Conservation (phyloP, 2,888 invertebrate genomes). For the Andricus curvator region DNA sequence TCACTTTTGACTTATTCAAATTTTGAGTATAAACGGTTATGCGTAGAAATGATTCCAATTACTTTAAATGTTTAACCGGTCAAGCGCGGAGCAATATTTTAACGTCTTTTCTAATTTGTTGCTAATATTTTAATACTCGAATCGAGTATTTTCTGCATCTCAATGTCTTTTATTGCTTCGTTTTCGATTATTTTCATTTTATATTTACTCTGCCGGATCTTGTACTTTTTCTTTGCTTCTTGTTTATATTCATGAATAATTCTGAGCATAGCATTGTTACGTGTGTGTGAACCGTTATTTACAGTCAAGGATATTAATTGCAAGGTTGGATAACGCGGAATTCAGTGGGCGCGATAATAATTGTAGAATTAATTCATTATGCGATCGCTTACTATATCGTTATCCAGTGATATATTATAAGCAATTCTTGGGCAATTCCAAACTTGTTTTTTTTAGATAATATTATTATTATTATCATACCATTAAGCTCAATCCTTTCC, state of each 20-base stretch:
- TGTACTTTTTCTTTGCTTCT: not conserved
- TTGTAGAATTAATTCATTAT: constrained; percentile 55
- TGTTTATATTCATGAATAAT: constrained; percentile 21
- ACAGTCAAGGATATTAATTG: constrained; percentile 54
- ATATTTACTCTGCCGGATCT: constrained; percentile 10
- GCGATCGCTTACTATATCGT: not conserved
- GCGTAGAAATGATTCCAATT: too few relatives aligned
- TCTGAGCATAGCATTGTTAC: constrained; percentile 50
- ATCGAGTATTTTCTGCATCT: not conserved
- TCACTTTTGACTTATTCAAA: too few relatives aligned
- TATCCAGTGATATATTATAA: not conserved
- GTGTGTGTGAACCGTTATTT: constrained; percentile 37
- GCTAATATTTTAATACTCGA: too few relatives aligned
- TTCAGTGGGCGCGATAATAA: constrained; percentile 57
- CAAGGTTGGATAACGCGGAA: constrained; percentile 57
- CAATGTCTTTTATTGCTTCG: not conserved
- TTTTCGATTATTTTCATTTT: constrained; percentile 1
- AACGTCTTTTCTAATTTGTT: too few relatives aligned
- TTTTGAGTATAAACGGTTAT: too few relatives aligned
- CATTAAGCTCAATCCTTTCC: too few relatives aligned
- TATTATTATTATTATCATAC: too few relatives aligned
- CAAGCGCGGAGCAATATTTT: too few relatives aligned
- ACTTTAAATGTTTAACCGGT: too few relatives aligned
- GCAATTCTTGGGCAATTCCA: not conserved
- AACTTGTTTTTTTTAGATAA: not conserved